phyloP scores from a whole-genome alignment of 2,113 vertebrate genomes.

The Protobothrops flavoviridis region DNA sequence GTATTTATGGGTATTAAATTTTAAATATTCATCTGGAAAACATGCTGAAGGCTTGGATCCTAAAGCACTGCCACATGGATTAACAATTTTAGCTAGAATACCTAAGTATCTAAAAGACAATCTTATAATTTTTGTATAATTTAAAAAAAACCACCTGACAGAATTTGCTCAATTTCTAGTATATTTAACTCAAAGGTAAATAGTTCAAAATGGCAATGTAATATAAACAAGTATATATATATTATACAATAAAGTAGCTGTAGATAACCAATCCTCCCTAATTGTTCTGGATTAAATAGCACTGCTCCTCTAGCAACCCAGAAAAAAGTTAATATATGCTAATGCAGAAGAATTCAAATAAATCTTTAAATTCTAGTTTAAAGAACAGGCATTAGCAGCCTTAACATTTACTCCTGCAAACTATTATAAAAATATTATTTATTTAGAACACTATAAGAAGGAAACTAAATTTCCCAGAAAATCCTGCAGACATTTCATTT shows the following conservation, averaged over 20 bases:
- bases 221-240: background rate
- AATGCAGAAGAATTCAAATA: constrained; percentile 39
- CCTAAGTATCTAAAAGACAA: background rate
- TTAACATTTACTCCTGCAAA: background rate
- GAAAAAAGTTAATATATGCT: constrained; percentile 32
- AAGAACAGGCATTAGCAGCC: background rate
- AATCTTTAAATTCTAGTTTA: constrained; percentile 32
- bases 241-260: background rate
- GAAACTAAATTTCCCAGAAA: background rate
- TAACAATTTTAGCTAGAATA: background rate
- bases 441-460: background rate
- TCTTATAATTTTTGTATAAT: background rate
- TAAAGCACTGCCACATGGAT: background rate
- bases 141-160: background rate
- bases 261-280: background rate
- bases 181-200: background rate
- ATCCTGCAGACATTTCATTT: background rate
- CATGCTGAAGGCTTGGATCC: background rate
- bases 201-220: background rate
- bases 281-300: background rate
- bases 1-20: background rate
- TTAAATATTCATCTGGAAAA: background rate
- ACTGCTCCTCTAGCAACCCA: background rate
- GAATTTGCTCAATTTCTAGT: background rate
- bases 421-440: background rate